phyloP scores from a whole-genome alignment of 2,797 vertebrate species.

The Menidia menidia region DNA sequence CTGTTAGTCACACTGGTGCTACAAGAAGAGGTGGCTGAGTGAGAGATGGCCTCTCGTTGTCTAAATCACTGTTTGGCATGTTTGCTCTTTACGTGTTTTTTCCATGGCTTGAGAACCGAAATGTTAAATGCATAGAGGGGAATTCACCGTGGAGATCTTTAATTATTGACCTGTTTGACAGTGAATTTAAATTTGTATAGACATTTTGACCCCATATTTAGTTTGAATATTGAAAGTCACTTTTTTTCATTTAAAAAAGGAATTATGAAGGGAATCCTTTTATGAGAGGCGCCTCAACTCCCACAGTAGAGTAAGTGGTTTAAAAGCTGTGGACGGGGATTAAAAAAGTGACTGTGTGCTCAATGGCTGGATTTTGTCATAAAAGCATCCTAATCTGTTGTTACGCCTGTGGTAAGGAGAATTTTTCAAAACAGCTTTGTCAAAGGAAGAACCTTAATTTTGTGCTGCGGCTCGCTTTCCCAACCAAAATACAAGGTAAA shows the following conservation, averaged over 20 bases:
- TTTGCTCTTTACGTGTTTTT: constrained; percentile 35
- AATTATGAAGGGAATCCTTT: constrained; percentile 68
- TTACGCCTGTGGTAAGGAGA: constrained; percentile 74
- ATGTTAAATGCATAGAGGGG: constrained; percentile 19
- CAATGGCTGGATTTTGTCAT: constrained; percentile 76
- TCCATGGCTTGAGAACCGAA: constrained; percentile 4
- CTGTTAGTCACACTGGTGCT: constrained; percentile 75
- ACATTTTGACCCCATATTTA: constrained; percentile 53
- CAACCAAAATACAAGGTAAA: constrained; percentile 36
- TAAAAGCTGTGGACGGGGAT: constrained; percentile 76
- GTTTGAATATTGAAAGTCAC: constrained; percentile 51
- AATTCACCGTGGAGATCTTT: constrained; percentile 22
- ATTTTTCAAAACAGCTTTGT: constrained; percentile 70
- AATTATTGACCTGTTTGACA: constrained; percentile 17
- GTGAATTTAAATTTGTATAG: constrained; percentile 26
- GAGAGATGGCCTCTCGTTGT: constrained; percentile 67
- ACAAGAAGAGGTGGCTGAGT: constrained; percentile 69
- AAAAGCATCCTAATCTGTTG: constrained; percentile 79
- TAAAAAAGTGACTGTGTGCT: constrained; percentile 67
- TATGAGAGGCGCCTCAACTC: constrained; percentile 63
- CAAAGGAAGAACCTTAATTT: constrained; percentile 62
- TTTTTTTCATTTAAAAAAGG: constrained; percentile 77
- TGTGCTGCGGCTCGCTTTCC: constrained; percentile 23
- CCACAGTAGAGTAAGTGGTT: constrained; percentile 69
- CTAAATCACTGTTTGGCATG: constrained; percentile 61